Percentiles rank a stretch among this genome's conserved stretches.
Conservation (phyloP, 1,140 invertebrate genomes). For the Drosophila aff. region DNA sequence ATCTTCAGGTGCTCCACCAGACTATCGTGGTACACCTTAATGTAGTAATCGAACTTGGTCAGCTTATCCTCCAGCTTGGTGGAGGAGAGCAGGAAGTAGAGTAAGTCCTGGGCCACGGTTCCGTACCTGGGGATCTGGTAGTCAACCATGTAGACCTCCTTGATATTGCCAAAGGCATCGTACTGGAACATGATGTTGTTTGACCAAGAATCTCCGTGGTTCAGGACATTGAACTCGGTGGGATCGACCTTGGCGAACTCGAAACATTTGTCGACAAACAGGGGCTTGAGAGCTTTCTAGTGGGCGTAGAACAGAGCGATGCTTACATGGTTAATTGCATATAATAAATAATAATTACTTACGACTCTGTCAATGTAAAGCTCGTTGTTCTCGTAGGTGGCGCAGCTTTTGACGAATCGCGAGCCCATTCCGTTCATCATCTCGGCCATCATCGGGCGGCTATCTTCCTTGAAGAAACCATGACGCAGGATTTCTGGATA, state of each 20-base stretch:
- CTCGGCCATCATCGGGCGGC: slow-evolving; percentile 31
- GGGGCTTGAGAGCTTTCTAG: slow-evolving; percentile 42
- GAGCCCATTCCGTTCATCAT: slow-evolving; percentile 41
- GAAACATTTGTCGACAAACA: slow-evolving; percentile 41
- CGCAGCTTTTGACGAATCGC: slow-evolving; percentile 46
- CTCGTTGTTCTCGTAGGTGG: slow-evolving; percentile 50
- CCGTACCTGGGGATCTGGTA: slow-evolving; percentile 72
- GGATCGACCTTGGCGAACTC: slow-evolving; percentile 64
- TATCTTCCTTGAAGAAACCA: slow-evolving; percentile 60
- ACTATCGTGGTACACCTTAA: slow-evolving; percentile 72
- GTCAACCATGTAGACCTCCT: slow-evolving; percentile 71
- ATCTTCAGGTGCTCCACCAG: slow-evolving; percentile 60
- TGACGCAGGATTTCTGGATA: slow-evolving; percentile 15
- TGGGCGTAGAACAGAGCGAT: too few species aligned
- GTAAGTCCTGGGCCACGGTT: slow-evolving; percentile 66
- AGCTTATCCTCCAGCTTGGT: slow-evolving; percentile 76
- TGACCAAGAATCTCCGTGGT: slow-evolving; percentile 87
- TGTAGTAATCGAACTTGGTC: slow-evolving; percentile 71
- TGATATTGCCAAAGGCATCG: slow-evolving; percentile 83
- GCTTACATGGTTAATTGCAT: neutral
- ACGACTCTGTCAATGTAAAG: slow-evolving; percentile 64
- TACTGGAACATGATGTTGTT: slow-evolving; percentile 88
- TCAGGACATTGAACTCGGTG: slow-evolving; percentile 87
- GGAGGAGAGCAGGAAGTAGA: slow-evolving; percentile 71
- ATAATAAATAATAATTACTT: slow-evolving; percentile 9